Evolutionary conservation across 1,140 invertebrate genomes (phyloP).

Genomic region (Habropoda laboriosa): DNA sequence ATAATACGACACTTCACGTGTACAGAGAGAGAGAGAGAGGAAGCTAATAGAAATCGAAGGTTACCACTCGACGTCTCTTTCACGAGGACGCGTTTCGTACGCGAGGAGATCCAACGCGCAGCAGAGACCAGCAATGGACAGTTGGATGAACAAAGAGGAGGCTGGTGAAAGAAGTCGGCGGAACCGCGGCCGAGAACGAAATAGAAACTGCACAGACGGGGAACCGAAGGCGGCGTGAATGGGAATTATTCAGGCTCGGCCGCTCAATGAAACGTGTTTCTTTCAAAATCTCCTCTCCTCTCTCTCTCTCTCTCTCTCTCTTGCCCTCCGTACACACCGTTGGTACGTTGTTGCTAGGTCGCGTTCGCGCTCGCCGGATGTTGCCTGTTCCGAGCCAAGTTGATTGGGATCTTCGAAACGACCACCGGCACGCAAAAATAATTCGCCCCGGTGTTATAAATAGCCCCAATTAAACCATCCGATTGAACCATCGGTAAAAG

Average conservation of each 20-base stretch:
- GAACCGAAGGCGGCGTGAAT: constrained; percentile 48
- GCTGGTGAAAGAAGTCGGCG: constrained; percentile 38
- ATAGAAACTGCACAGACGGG: constrained; percentile 52
- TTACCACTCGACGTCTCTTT: not conserved
- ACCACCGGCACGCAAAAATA: constrained; percentile 20
- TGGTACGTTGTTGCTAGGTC: constrained; percentile 51
- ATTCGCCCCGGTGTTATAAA: constrained; percentile 43
- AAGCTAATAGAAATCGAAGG: not conserved
- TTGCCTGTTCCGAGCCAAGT: constrained; percentile 25
- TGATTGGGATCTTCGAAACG: constrained; percentile 24
- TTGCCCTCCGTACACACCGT: no score
- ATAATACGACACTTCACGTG: no score
- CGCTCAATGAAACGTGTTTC: constrained; percentile 63
- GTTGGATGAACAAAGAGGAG: constrained; percentile 27
- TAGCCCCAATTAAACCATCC: not conserved
- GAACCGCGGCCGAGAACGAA: constrained; percentile 38
- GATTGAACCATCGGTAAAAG: not conserved
- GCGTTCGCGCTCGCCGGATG: constrained; percentile 42
- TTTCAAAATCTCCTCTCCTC: constrained; percentile 48
- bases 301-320: not conserved
- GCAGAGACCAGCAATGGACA: not conserved
- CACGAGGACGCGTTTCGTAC: not conserved
- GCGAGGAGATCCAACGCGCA: constrained; percentile 11
- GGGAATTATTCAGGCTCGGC: constrained; percentile 59
- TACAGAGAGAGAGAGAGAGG: no score